These are phyloP conservation scores for Pelmatolapia mariae DNA, from an alignment of 2,113 vertebrate species.

Conservation along the genomic window DNA sequence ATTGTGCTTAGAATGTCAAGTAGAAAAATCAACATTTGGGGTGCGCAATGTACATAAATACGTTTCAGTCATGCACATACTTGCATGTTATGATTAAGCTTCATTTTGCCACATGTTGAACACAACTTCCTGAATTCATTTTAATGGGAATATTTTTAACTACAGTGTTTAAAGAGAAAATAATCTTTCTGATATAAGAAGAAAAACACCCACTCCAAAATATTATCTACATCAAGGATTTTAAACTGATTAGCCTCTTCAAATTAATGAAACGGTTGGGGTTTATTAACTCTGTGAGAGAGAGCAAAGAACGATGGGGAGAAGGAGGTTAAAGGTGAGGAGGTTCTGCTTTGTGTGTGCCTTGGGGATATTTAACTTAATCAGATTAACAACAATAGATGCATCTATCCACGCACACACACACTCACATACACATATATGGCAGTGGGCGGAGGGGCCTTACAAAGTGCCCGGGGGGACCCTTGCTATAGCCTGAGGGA, in stretches of 20 bases:
- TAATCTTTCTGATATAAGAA: not conserved
- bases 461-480: not conserved
- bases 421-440: conserved; percentile 9
- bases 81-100: not conserved
- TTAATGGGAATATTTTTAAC: not conserved
- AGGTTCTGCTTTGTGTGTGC: conserved; percentile 80
- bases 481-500: conserved; percentile 7
- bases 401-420: conserved; percentile 78
- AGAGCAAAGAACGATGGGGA: not conserved
- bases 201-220: not conserved
- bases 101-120: not conserved
- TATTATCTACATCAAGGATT: not conserved
- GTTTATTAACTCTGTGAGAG: conserved; percentile 22
- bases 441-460: not conserved
- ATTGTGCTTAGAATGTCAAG: not conserved
- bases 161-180: not conserved
- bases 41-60: not conserved
- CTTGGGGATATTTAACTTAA: conserved; percentile 82
- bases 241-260: conserved; percentile 44
- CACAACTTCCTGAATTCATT: not conserved
- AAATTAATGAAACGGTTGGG: not conserved
- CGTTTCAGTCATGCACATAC: not conserved
- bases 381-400: conserved; percentile 92
- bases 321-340: conserved; percentile 70
- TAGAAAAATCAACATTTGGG: not conserved